phyloP scores from a whole-genome alignment of 1,140 invertebrate species.

The Pomacea maculata region DNA sequence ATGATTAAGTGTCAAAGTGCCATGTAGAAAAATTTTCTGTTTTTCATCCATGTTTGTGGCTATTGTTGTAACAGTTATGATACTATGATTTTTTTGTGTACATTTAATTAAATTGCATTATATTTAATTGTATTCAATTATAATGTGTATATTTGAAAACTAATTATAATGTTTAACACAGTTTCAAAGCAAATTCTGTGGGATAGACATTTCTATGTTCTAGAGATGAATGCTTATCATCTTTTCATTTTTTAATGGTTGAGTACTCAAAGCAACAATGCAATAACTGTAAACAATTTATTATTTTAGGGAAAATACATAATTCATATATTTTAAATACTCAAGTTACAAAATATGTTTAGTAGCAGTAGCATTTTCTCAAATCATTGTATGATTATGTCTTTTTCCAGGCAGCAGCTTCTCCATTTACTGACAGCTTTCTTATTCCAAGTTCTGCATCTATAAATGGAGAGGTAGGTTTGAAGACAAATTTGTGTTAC shows the following conservation, averaged over 20 bases:
- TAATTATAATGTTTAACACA: too few relatives aligned
- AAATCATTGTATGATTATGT: not conserved
- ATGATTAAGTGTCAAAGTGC: too few relatives aligned
- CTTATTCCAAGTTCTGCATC: not conserved
- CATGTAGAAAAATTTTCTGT: too few relatives aligned
- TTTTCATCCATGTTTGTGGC: too few relatives aligned
- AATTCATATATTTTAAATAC: not conserved
- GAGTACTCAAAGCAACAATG: not conserved
- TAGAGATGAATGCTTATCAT: not conserved
- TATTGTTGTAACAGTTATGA: too few relatives aligned
- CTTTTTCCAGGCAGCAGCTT: not conserved
- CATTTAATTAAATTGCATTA: too few relatives aligned
- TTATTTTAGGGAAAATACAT: not conserved
- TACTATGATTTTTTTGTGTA: too few relatives aligned
- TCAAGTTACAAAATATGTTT: not conserved
- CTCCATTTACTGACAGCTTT: conserved; percentile 20
- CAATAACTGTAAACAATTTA: not conserved
- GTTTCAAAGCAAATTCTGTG: not conserved
- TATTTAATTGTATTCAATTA: too few relatives aligned
- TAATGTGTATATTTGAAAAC: too few relatives aligned
- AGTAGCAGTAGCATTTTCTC: not conserved
- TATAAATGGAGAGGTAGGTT: conserved; percentile 6
- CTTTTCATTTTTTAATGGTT: not conserved
- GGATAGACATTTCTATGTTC: not conserved
- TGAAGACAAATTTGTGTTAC: not conserved